A percentile compares a stretch with the other conserved stretches of the same genome.
Evolutionary conservation across 2,888 invertebrate genomes (phyloP).

Genomic region (Meiosimyza decipiens): DNA sequence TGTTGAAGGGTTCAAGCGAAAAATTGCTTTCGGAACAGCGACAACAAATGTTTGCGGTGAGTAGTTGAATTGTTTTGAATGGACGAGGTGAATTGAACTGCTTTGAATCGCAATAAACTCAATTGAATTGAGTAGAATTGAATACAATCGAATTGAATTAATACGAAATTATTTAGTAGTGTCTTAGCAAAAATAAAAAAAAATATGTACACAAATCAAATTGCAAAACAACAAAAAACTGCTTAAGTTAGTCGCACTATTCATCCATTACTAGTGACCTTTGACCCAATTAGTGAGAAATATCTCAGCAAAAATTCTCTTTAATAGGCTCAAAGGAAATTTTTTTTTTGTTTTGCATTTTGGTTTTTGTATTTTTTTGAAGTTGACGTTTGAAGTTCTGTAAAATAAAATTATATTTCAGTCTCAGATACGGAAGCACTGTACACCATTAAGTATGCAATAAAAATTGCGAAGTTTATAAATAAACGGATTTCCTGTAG

Average conservation of each 20-base stretch:
- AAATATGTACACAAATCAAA: too few relatives aligned
- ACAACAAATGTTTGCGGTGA: slow-evolving; percentile 64
- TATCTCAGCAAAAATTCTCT: too few relatives aligned
- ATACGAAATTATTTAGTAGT: too few relatives aligned
- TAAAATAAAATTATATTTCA: background rate
- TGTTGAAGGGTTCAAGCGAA: slow-evolving; percentile 84
- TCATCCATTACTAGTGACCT: too few relatives aligned
- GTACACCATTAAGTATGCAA: slow-evolving; percentile 15
- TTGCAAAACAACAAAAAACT: too few relatives aligned
- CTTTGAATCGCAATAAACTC: background rate
- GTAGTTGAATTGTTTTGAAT: slow-evolving; percentile 47
- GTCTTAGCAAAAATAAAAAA: too few relatives aligned
- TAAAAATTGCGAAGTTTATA: background rate
- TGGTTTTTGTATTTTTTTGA: too few relatives aligned
- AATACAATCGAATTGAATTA: slow-evolving; percentile 7
- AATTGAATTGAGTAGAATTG: slow-evolving; percentile 8
- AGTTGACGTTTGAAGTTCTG: too few relatives aligned
- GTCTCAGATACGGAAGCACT: background rate
- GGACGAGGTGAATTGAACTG: background rate
- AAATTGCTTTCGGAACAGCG: slow-evolving; percentile 74
- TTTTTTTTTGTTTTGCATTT: too few relatives aligned
- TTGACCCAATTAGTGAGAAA: too few relatives aligned
- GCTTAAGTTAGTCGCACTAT: too few relatives aligned
- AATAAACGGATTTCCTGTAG: background rate
- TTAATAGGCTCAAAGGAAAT: too few relatives aligned